Conservation (phyloP, 2,888 invertebrate species). For the Scaptomyza reducta region DNA sequence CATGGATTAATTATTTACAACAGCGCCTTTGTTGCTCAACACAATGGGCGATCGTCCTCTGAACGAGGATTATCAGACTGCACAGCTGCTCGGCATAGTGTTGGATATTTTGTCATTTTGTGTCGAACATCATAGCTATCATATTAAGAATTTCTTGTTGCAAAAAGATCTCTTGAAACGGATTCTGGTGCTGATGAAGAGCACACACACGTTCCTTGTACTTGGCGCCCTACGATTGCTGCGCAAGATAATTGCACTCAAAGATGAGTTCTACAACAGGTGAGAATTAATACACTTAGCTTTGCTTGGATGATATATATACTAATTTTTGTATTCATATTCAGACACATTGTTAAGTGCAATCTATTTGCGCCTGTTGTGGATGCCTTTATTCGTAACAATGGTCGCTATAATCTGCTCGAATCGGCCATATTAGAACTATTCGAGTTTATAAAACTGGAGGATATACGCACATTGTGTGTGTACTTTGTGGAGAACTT, state of each 20-base stretch:
- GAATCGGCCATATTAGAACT: conserved; percentile 99
- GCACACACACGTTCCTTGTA: conserved; percentile 98
- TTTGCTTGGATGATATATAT: not conserved
- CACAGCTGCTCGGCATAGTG: conserved; percentile 96
- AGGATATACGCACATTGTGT: conserved; percentile 95
- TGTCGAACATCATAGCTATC: conserved; percentile 99
- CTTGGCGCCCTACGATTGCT: conserved; percentile 98
- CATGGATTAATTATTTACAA: not conserved
- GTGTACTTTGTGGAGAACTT: conserved; percentile 98
- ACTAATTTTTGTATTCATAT: not conserved
- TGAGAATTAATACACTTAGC: conserved; percentile 46
- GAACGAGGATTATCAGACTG: conserved; percentile 98
- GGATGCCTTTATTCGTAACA: conserved; percentile 97
- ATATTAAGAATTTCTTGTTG: conserved; percentile 98
- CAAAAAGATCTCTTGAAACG: conserved; percentile 97
- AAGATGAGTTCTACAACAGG: conserved; percentile 98
- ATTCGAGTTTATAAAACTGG: conserved; percentile 99
- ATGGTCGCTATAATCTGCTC: conserved; percentile 98
- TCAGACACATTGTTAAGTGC: conserved; percentile 95
- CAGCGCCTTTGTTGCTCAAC: conserved; percentile 96
- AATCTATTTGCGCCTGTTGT: conserved; percentile 98
- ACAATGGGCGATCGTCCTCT: conserved; percentile 95
- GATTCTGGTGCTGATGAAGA: conserved; percentile 98
- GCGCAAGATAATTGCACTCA: conserved; percentile 97
- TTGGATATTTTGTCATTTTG: conserved; percentile 98